Evolutionary conservation across 2,797 vertebrate species (phyloP).

Genomic region (Alauda arvensis): DNA sequence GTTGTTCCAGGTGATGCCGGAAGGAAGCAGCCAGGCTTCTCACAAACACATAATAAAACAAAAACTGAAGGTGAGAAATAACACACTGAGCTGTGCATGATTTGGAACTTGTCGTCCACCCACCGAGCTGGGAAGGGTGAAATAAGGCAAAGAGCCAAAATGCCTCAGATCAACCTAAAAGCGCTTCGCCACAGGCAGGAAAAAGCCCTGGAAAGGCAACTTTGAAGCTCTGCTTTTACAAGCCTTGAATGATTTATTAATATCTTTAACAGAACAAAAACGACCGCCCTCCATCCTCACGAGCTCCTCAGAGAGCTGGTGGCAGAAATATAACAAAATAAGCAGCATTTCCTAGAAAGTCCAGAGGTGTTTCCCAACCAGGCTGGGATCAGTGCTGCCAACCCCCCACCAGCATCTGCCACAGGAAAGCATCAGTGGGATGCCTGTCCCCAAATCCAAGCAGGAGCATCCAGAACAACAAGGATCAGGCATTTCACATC

Average conservation of each 20-base stretch:
- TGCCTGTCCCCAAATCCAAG: background rate
- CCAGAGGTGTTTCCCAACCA: background rate
- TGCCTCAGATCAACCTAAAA: background rate
- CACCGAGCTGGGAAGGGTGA: rapidly evolving
- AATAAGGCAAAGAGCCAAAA: background rate
- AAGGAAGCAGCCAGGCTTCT: background rate
- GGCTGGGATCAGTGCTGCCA: rapidly evolving
- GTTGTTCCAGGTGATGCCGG: background rate
- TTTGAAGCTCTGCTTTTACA: background rate
- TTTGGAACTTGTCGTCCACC: rapidly evolving
- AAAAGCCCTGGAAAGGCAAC: background rate
- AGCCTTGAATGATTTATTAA: background rate
- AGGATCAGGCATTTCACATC: background rate
- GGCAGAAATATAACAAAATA: background rate
- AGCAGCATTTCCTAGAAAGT: constrained; percentile 8
- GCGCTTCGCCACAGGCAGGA: rapidly evolving
- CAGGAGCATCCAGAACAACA: rapidly evolving
- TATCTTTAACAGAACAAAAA: background rate
- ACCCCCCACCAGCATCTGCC: background rate
- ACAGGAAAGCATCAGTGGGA: background rate
- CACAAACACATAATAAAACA: background rate
- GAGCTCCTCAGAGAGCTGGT: rapidly evolving
- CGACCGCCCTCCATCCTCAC: rapidly evolving
- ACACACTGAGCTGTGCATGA: background rate
- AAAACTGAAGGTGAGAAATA: constrained; percentile 18